Evolutionary conservation across 2,888 invertebrate genomes (phyloP).

Genomic region (Hecatera dysodea): DNA sequence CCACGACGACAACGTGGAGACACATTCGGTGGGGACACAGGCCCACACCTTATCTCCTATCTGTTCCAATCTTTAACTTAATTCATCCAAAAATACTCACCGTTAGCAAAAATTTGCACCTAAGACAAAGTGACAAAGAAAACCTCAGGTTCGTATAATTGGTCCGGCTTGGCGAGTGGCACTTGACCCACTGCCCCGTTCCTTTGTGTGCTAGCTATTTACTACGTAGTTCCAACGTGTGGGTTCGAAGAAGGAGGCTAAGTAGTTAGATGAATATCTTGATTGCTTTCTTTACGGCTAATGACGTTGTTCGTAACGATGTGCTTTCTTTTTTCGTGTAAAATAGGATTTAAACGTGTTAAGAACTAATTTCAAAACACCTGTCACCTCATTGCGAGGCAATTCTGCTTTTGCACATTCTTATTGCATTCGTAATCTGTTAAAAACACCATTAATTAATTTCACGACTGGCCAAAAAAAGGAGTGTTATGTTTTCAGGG

Average conservation of each 20-base stretch:
- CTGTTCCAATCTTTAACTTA: not conserved
- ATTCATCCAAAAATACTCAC: slow-evolving; percentile 10
- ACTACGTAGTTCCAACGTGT: slow-evolving; percentile 17
- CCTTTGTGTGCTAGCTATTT: slow-evolving; percentile 52
- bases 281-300: slow-evolving; percentile 27
- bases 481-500: too few relatives aligned
- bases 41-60: not conserved
- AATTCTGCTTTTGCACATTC: too few relatives aligned
- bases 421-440: too few relatives aligned
- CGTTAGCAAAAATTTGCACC: slow-evolving; percentile 36
- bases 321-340: not conserved
- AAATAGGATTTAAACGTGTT: not conserved
- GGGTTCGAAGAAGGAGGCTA: not conserved
- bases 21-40: too few relatives aligned
- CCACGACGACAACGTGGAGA: too few relatives aligned
- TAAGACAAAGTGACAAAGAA: slow-evolving; percentile 51
- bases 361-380: not conserved
- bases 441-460: too few relatives aligned
- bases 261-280: slow-evolving; percentile 17
- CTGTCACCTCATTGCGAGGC: too few relatives aligned
- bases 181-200: slow-evolving; percentile 57
- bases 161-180: slow-evolving; percentile 38
- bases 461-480: too few relatives aligned
- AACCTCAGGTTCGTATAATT: slow-evolving; percentile 57
- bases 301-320: slow-evolving; percentile 1